Evolutionary conservation across 1,140 invertebrate genomes (phyloP).

Genomic region (Bombus balteatus): DNA sequence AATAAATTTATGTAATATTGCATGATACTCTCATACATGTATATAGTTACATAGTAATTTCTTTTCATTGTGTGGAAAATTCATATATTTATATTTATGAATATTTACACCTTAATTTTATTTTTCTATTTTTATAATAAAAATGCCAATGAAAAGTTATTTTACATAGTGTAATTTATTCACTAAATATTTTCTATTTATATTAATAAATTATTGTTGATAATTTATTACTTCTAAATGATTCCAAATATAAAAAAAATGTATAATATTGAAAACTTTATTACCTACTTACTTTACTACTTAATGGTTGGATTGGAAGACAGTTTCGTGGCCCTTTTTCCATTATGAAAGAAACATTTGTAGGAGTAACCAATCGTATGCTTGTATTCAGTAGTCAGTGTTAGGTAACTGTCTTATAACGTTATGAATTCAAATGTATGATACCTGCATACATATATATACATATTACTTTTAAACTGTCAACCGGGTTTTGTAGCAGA

Average conservation of each 20-base stretch:
- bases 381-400: not conserved
- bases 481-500: conserved; percentile 1
- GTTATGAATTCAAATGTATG: not conserved
- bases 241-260: not conserved
- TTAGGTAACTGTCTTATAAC: not conserved
- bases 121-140: too few relatives aligned
- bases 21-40: conserved; percentile 1
- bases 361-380: not conserved
- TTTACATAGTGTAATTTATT: too few relatives aligned
- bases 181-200: too few relatives aligned
- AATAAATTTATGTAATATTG: not conserved
- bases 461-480: conserved; percentile 23
- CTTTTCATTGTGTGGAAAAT: not conserved
- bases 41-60: not conserved
- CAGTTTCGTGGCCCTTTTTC: not conserved
- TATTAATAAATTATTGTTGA: not conserved
- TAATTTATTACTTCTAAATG: not conserved
- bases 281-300: too few relatives aligned
- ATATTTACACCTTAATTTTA: too few relatives aligned
- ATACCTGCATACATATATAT: not conserved
- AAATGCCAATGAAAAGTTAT: too few relatives aligned
- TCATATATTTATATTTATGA: not conserved
- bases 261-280: too few relatives aligned
- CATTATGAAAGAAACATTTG: not conserved
- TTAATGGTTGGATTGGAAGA: too few relatives aligned